Percentiles rank a stretch among this genome's conserved stretches.
Conservation (phyloP, 2,888 invertebrate genomes). For the Alloplasta piceator region DNA sequence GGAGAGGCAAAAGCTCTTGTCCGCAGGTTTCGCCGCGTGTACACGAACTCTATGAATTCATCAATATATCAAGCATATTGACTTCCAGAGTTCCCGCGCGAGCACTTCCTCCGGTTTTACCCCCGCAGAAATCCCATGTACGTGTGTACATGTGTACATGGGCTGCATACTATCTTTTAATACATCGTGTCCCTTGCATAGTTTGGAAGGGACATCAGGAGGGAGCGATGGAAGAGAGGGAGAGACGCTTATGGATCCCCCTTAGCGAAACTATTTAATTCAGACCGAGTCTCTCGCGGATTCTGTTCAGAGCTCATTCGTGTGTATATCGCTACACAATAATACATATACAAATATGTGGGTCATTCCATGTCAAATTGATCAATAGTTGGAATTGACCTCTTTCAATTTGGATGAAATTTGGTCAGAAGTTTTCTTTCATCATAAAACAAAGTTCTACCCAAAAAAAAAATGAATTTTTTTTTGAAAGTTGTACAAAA, state of each 20-base stretch:
- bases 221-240: conserved; percentile 12
- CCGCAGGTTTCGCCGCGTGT: conserved; percentile 56
- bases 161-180: conserved; percentile 40
- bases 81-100: conserved; percentile 57
- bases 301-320: conserved; percentile 30
- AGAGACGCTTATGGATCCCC: conserved; percentile 47
- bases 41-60: conserved; percentile 73
- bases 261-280: conserved; percentile 72
- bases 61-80: conserved; percentile 73
- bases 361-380: too few species aligned
- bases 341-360: conserved; percentile 25
- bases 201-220: conserved; percentile 37
- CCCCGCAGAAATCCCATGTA: conserved; percentile 23
- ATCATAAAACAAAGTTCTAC: too few species aligned
- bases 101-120: conserved; percentile 30
- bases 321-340: not conserved
- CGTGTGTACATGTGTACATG: not conserved
- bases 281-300: conserved; percentile 61
- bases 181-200: conserved; percentile 56
- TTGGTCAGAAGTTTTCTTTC: too few species aligned
- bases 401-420: too few species aligned
- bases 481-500: too few species aligned
- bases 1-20: conserved; percentile 61
- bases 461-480: too few species aligned
- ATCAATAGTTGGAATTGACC: too few species aligned